These are phyloP conservation scores for Drosophila acutilabella DNA, from an alignment of 2,888 invertebrate species.

Conservation along the genomic window DNA sequence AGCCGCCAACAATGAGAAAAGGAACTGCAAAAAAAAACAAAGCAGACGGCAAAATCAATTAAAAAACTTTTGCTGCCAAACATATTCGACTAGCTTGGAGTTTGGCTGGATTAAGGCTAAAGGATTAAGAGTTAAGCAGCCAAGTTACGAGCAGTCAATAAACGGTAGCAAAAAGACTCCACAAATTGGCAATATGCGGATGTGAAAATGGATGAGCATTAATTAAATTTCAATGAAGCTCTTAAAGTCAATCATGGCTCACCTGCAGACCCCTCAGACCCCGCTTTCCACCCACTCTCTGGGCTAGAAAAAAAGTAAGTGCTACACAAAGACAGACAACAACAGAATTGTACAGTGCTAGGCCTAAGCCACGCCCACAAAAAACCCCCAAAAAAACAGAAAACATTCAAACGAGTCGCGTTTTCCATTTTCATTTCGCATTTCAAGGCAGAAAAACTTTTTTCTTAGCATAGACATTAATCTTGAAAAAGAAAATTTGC, in stretches of 20 bases:
- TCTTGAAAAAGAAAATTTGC: conserved; percentile 79
- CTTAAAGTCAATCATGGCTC: conserved; percentile 10
- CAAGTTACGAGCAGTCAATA: conserved; percentile 59
- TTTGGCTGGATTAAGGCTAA: conserved; percentile 54
- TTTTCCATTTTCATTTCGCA: conserved; percentile 34
- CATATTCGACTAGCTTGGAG: conserved; percentile 31
- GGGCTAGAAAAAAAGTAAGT: no score
- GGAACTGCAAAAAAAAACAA: conserved; percentile 18
- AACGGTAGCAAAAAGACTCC: not conserved
- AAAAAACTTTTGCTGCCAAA: conserved; percentile 63
- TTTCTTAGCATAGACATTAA: conserved; percentile 71
- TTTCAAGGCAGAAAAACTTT: conserved; percentile 43
- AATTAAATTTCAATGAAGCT: conserved; percentile 65
- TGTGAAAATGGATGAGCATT: conserved; percentile 43
- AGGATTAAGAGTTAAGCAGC: conserved; percentile 64
- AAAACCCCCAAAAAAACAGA: conserved; percentile 5
- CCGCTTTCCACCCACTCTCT: no score
- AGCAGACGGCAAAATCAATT: conserved; percentile 68
- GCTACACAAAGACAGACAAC: conserved; percentile 25
- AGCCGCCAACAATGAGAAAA: conserved; percentile 13
- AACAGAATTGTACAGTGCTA: conserved; percentile 16
- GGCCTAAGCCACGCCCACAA: conserved; percentile 40
- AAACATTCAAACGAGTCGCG: conserved; percentile 22
- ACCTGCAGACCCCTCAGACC: no score
- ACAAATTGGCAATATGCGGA: conserved; percentile 49